A percentile compares a stretch with the other conserved stretches of the same genome.
phyloP scores from a whole-genome alignment of 2,113 vertebrate genomes.

The Epinephelus fuscoguttatus region DNA sequence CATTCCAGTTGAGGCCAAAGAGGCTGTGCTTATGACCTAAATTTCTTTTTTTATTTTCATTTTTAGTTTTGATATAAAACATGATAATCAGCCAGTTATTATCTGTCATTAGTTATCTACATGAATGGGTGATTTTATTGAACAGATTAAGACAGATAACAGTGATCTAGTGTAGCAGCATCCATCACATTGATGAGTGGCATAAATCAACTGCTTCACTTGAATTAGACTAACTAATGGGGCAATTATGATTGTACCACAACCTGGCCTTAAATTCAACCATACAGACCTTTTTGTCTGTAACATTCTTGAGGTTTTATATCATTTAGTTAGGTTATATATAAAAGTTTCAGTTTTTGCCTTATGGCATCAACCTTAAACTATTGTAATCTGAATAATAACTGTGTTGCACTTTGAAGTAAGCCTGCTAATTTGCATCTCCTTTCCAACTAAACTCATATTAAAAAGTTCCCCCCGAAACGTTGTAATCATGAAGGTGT shows the following conservation, averaged over 20 bases:
- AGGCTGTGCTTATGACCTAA: slow-evolving; percentile 4
- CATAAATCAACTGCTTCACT: slow-evolving; percentile 50
- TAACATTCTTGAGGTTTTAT: not conserved
- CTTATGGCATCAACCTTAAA: slow-evolving; percentile 9
- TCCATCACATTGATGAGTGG: slow-evolving; percentile 51
- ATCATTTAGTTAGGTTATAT: not conserved
- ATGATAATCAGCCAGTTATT: not conserved
- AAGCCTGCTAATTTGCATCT: slow-evolving; percentile 64
- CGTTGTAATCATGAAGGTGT: slow-evolving; percentile 74
- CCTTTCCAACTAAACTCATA: slow-evolving; percentile 63
- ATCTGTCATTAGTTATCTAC: slow-evolving; percentile 20
- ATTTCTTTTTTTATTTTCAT: not conserved
- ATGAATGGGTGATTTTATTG: slow-evolving; percentile 38
- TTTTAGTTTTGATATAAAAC: slow-evolving; percentile 3
- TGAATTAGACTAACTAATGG: slow-evolving; percentile 29
- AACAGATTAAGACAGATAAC: slow-evolving; percentile 41
- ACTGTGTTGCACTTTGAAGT: slow-evolving; percentile 48
- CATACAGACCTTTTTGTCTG: not conserved
- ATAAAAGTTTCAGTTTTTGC: slow-evolving; percentile 5
- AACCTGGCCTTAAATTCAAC: not conserved
- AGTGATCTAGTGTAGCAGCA: slow-evolving; percentile 38
- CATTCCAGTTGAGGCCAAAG: slow-evolving; percentile 42
- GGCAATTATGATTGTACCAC: slow-evolving; percentile 16
- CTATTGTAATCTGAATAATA: slow-evolving; percentile 60
- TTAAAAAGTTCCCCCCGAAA: slow-evolving; percentile 69